These are phyloP conservation scores for Lethrus apterus DNA, from an alignment of 1,140 invertebrate genomes.

Conservation along the genomic window DNA sequence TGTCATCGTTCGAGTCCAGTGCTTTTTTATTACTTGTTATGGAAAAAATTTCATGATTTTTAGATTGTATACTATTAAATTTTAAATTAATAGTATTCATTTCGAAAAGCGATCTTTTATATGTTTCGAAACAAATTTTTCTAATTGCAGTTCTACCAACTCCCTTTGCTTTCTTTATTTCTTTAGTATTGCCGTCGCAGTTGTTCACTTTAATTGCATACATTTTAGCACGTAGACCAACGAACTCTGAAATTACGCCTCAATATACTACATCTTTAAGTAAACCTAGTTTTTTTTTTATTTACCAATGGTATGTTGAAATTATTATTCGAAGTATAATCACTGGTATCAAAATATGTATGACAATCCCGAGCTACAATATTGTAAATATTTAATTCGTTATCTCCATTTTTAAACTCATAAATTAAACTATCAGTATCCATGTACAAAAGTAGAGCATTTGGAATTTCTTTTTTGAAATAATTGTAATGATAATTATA, in stretches of 20 bases:
- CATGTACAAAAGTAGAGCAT: slow-evolving; percentile 33
- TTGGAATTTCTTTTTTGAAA: slow-evolving; percentile 22
- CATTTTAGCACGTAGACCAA: slow-evolving; percentile 38
- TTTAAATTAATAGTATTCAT: slow-evolving; percentile 8
- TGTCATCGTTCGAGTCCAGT: slow-evolving; percentile 15
- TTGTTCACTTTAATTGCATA: slow-evolving; percentile 31
- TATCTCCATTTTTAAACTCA: slow-evolving; percentile 28
- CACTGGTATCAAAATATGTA: slow-evolving; percentile 30
- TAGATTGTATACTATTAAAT: slow-evolving; percentile 15
- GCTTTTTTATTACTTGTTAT: slow-evolving; percentile 23
- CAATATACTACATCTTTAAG: slow-evolving; percentile 40
- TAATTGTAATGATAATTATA: slow-evolving; percentile 34
- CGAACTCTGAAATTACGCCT: slow-evolving; percentile 27
- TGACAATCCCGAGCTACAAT: slow-evolving; percentile 22
- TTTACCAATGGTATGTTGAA: slow-evolving; percentile 34
- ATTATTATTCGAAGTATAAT: slow-evolving; percentile 24
- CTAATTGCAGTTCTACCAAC: slow-evolving; percentile 22
- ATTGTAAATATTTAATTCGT: too few species aligned
- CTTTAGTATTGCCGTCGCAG: slow-evolving; percentile 26
- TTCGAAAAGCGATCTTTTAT: slow-evolving; percentile 20
- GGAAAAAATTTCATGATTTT: slow-evolving; percentile 21
- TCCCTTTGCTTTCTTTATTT: too few species aligned
- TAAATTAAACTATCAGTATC: slow-evolving; percentile 42
- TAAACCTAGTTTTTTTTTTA: slow-evolving; percentile 44
- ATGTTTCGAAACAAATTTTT: slow-evolving; percentile 24